These are phyloP conservation scores for Drosophila sechellia DNA, from an alignment of 1,140 invertebrate species.

Conservation along the genomic window DNA sequence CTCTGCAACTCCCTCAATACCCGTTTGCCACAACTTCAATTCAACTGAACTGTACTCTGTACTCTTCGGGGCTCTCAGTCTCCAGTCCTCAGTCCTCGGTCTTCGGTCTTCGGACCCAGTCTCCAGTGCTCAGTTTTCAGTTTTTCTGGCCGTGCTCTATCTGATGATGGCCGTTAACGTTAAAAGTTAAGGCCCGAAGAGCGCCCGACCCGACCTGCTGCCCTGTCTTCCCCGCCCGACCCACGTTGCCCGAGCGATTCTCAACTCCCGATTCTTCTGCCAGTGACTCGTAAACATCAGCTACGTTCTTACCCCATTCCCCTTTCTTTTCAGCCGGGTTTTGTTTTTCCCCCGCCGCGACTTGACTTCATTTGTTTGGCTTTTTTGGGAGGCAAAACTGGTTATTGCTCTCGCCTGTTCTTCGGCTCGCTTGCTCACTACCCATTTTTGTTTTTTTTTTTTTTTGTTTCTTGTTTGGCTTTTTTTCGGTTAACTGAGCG, in stretches of 20 bases:
- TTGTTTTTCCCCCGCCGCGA: slow-evolving; percentile 36
- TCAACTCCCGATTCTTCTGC: slow-evolving; percentile 12
- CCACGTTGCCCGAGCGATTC: background rate
- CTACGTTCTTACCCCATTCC: slow-evolving; percentile 66
- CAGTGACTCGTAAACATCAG: slow-evolving; percentile 74
- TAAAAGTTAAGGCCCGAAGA: slow-evolving; percentile 71
- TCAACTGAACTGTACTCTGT: slow-evolving; percentile 68
- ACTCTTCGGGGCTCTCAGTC: slow-evolving; percentile 25
- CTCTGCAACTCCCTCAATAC: slow-evolving; percentile 70
- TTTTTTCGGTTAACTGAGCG: slow-evolving; percentile 50
- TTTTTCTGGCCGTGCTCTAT: slow-evolving; percentile 61
- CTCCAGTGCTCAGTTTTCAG: slow-evolving; percentile 15
- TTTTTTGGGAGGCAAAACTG: slow-evolving; percentile 83
- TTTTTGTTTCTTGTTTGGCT: slow-evolving; percentile 8
- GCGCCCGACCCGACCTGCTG: slow-evolving; percentile 72
- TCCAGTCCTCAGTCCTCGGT: slow-evolving; percentile 4
- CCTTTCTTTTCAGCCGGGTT: slow-evolving; percentile 42
- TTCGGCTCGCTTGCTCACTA: slow-evolving; percentile 26
- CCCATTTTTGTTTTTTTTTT: background rate
- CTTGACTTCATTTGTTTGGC: slow-evolving; percentile 83
- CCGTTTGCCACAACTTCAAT: slow-evolving; percentile 69
- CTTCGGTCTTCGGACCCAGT: slow-evolving; percentile 3
- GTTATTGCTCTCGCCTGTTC: slow-evolving; percentile 79
- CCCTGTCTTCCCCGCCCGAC: slow-evolving; percentile 7
- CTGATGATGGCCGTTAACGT: slow-evolving; percentile 82